phyloP scores from a whole-genome alignment of 2,888 invertebrate genomes.

The Dromius quadrimaculatus region DNA sequence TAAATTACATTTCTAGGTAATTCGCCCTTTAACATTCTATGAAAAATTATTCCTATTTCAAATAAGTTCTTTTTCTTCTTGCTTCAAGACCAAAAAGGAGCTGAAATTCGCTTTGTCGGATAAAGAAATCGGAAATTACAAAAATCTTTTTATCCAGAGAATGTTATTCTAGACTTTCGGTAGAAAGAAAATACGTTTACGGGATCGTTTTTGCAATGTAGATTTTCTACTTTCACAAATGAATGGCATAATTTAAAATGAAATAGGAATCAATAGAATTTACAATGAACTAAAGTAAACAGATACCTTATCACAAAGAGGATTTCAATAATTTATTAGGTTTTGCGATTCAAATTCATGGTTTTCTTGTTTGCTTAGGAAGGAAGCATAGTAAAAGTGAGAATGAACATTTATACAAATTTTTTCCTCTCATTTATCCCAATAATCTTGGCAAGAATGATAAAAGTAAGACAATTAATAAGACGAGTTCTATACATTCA shows the following conservation, averaged over 20 bases:
- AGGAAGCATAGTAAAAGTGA: no score
- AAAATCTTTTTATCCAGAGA: slow-evolving; percentile 19
- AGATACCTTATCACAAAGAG: not conserved
- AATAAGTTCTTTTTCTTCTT: slow-evolving; percentile 6
- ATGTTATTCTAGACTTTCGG: slow-evolving; percentile 14
- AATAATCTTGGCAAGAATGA: no score
- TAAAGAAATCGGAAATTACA: slow-evolving; percentile 27
- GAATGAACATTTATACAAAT: no score
- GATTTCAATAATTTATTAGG: not conserved
- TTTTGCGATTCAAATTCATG: not conserved
- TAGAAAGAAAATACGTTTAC: not conserved
- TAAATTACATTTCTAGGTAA: slow-evolving; percentile 1
- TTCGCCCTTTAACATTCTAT: not conserved
- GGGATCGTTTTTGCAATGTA: slow-evolving; percentile 16
- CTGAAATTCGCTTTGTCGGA: slow-evolving; percentile 13
- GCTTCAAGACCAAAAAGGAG: no score
- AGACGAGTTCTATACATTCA: no score
- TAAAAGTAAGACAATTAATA: no score
- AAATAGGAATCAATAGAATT: slow-evolving; percentile 19
- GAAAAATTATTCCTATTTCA: slow-evolving; percentile 29
- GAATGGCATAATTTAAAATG: slow-evolving; percentile 23
- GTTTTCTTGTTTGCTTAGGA: no score
- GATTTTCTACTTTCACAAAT: slow-evolving; percentile 19
- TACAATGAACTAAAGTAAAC: slow-evolving; percentile 1
- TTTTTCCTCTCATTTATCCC: no score